Evolutionary conservation across 2,888 invertebrate species (phyloP).

Genomic region (Cephus spinipes): DNA sequence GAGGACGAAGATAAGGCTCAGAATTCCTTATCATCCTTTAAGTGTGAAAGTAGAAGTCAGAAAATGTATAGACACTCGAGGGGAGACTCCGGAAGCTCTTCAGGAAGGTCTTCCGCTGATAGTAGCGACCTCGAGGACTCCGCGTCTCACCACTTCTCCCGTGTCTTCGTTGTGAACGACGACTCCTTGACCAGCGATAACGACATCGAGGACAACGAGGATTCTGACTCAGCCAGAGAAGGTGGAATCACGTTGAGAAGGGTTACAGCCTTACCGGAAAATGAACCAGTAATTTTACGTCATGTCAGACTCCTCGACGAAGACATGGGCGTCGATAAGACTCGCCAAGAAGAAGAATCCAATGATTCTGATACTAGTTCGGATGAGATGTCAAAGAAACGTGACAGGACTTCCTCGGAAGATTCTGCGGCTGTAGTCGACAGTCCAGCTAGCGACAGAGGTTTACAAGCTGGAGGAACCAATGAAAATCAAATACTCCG

Average conservation of each 20-base stretch:
- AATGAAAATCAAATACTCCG: background rate
- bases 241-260: conserved; percentile 48
- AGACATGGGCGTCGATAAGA: conserved; percentile 29
- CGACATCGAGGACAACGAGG: conserved; percentile 60
- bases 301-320: conserved; percentile 53
- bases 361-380: background rate
- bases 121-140: conserved; percentile 63
- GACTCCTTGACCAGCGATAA: conserved; percentile 60
- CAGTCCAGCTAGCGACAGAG: background rate
- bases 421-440: conserved; percentile 7
- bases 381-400: conserved; percentile 13
- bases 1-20: conserved; percentile 19
- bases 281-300: conserved; percentile 55
- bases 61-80: conserved; percentile 53
- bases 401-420: conserved; percentile 1
- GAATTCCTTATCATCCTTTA: conserved; percentile 24
- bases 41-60: conserved; percentile 34
- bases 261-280: conserved; percentile 47
- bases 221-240: conserved; percentile 52
- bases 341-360: conserved; percentile 9
- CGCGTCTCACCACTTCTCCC: conserved; percentile 60
- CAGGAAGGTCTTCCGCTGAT: conserved; percentile 62
- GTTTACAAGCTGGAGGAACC: background rate
- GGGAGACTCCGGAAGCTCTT: conserved; percentile 60
- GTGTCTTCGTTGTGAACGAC: conserved; percentile 66